These are phyloP conservation scores for Thalassaphorura encarpata DNA, from an alignment of 1,140 invertebrate genomes.

Conservation along the genomic window DNA sequence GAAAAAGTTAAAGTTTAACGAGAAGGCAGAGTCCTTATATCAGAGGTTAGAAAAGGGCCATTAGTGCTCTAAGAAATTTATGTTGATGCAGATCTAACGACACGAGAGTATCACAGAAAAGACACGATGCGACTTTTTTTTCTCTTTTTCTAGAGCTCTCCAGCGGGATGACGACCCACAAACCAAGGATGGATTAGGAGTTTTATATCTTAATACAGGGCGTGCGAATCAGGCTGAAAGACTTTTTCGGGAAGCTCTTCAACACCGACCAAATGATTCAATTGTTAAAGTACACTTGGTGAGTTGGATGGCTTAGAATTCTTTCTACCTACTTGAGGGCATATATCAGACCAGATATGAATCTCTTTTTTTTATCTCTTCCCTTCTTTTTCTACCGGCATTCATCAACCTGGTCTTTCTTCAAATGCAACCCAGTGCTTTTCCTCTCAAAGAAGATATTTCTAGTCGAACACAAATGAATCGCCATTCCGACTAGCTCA, in stretches of 20 bases:
- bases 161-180: constrained; percentile 28
- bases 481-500: no score
- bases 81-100: constrained; percentile 20
- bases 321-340: constrained; percentile 4
- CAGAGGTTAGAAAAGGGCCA: constrained; percentile 32
- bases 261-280: constrained; percentile 32
- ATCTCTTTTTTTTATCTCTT: no score
- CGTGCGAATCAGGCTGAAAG: constrained; percentile 28
- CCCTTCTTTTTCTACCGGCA: no score
- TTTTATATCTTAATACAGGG: constrained; percentile 33
- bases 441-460: no score
- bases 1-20: constrained; percentile 32
- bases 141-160: constrained; percentile 33
- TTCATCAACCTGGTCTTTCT: no score
- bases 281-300: constrained; percentile 35
- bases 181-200: constrained; percentile 34
- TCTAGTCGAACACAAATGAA: no score
- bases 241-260: constrained; percentile 26
- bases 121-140: constrained; percentile 5
- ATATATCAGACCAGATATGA: no score
- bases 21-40: constrained; percentile 36
- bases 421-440: no score
- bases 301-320: constrained; percentile 13
- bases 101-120: not conserved
- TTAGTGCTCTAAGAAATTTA: constrained; percentile 10